Evolutionary conservation across 2,797 vertebrate species (phyloP), one percentile per base, ranked within the genome.

Genomic region (Chiloscyllium punctatum): DNA sequence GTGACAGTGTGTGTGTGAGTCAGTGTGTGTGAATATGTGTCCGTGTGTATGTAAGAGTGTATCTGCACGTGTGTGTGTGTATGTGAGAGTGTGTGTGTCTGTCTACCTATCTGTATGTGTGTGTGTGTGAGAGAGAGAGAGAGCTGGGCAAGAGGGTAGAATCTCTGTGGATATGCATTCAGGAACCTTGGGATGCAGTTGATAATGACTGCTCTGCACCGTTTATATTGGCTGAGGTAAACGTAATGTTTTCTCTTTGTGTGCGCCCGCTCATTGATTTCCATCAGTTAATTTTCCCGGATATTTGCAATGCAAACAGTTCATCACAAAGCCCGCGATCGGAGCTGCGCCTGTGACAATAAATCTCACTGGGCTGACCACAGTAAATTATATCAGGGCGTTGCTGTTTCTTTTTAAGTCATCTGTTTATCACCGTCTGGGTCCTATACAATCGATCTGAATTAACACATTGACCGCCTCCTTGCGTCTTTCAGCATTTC

Each of bases 251-350:
- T 72, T 94, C 42, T 94, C n/a, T 94, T 5, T 57, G 92, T 11
- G 69, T 94, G 69, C 30, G 69, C 21, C 21, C 66, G 91, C 69
- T 94, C 68, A 72, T 94, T 94, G 92, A 94, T 94, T 51, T 51
- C 51, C 25, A 74, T 94, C 92, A 94, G 92, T 71, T 94, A 94
- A 94, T 94, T 94, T 94, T 69, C 92, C 92, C 37, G 92, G 92
- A 94, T 74, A 94, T 94, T 94, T 94, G 92, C 68, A 94, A 72
- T 42, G 92, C 69, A 74, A 94, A 94, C 68, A 92, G 57, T 68
- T 66, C 57, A n/a, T 68, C 88, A 68, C 88, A 27, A 51, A 72
- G 25, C 23, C 16, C 4, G 68, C 16, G 69, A 74, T 71, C 69
- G 27, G 69, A 51, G 69, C 25, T 42, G 23, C 68, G 27, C 9